A percentile compares a stretch with the other conserved stretches of the same genome.
Conservation (phyloP, 2,797 vertebrate species). For the Falco cherrug region DNA sequence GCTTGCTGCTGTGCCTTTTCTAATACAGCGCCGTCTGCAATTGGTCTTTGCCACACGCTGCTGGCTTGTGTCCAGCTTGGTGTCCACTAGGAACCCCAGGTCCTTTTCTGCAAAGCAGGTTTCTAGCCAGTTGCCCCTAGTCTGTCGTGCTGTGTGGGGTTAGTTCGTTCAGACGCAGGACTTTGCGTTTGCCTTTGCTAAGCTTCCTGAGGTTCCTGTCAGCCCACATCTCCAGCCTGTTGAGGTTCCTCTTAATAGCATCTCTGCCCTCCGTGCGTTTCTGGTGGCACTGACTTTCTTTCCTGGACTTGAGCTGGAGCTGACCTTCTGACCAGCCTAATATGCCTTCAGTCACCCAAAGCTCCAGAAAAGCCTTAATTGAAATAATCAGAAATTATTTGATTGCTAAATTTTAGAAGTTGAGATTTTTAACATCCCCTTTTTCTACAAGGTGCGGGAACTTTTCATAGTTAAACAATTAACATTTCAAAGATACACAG, state of each 20-base stretch:
- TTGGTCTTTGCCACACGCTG: neutral
- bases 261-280: neutral
- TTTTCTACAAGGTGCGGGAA: neutral
- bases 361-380: neutral
- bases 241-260: neutral
- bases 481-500: conserved; percentile 67
- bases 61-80: neutral
- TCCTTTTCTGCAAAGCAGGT: neutral
- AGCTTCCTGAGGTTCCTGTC: neutral
- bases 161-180: neutral
- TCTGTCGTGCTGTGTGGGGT: neutral
- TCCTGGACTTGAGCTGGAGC: neutral
- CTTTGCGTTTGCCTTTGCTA: neutral
- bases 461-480: conserved; percentile 55
- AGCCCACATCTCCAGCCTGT: neutral
- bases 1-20: neutral
- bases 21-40: neutral
- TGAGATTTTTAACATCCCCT: neutral
- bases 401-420: neutral
- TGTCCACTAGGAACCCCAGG: neutral
- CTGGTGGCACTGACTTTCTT: neutral
- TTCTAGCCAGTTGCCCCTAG: neutral
- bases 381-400: conserved; percentile 10
- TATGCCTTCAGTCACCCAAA: neutral
- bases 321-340: neutral